A percentile compares a stretch with the other conserved stretches of the same genome.
Conservation (phyloP, 2,113 vertebrate genomes). For the Aphyosemion australe region DNA sequence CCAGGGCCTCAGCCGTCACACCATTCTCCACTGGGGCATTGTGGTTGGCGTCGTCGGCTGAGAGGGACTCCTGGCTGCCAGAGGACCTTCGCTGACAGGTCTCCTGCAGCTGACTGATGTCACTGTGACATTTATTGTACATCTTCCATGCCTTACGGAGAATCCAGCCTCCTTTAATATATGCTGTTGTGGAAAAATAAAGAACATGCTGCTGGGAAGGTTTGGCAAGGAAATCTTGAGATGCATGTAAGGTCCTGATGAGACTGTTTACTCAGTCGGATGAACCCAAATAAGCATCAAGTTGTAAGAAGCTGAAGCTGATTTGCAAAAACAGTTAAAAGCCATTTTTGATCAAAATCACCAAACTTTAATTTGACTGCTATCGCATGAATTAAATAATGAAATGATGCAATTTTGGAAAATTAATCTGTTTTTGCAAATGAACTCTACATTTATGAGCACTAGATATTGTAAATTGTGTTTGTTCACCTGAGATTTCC, state of each 20-base stretch:
- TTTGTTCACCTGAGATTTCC: conserved; percentile 89
- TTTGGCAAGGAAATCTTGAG: too few species aligned
- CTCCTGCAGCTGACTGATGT: conserved; percentile 95
- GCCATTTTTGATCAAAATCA: too few species aligned
- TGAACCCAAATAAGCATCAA: too few species aligned
- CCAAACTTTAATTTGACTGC: too few species aligned
- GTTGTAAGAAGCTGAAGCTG: neutral
- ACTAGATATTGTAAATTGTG: too few species aligned
- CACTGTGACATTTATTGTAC: conserved; percentile 97
- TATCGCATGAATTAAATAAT: too few species aligned
- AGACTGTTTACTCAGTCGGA: too few species aligned
- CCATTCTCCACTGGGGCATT: conserved; percentile 84
- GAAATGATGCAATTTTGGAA: too few species aligned
- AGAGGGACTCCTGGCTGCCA: conserved; percentile 81
- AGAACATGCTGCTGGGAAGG: neutral
- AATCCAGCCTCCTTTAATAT: conserved; percentile 99
- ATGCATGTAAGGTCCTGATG: too few species aligned
- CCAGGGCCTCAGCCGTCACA: conserved; percentile 90
- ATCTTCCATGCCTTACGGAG: conserved; percentile 99
- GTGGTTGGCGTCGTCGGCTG: conserved; percentile 91
- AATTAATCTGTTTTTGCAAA: too few species aligned
- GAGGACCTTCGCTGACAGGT: conserved; percentile 84
- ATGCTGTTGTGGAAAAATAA: conserved; percentile 77
- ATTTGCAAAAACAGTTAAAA: neutral
- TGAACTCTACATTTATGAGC: too few species aligned